Evolutionary conservation across 2,113 vertebrate species (phyloP).

Genomic region (Pachycephala philippinensis): DNA sequence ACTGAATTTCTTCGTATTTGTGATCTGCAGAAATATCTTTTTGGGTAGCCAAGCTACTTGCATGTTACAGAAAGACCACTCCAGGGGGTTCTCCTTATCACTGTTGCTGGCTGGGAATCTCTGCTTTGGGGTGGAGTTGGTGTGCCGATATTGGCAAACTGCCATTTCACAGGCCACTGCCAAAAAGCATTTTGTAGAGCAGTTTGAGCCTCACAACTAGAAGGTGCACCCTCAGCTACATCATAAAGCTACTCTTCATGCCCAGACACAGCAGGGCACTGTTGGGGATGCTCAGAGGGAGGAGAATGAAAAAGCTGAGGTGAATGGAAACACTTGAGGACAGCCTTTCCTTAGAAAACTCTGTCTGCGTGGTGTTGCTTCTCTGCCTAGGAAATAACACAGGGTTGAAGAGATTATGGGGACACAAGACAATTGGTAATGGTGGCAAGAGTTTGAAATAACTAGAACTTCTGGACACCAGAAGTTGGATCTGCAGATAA

Average conservation of each 20-base stretch:
- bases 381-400: neutral
- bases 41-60: neutral
- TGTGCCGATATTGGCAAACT: neutral
- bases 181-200: neutral
- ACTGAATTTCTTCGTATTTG: neutral
- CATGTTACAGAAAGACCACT: neutral
- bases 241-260: neutral
- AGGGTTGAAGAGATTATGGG: neutral
- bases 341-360: neutral
- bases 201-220: neutral
- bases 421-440: fast-evolving
- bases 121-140: neutral
- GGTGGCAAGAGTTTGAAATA: neutral
- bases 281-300: neutral
- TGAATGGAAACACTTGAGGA: neutral
- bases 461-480: neutral
- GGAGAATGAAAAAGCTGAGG: neutral
- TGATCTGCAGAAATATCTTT: neutral
- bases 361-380: neutral
- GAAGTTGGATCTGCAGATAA: neutral
- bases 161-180: neutral
- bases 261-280: neutral
- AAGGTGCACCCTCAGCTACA: neutral
- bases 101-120: neutral
- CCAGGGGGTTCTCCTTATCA: neutral